phyloP scores from a whole-genome alignment of 2,888 invertebrate species.

The Nemoura dubitans region DNA sequence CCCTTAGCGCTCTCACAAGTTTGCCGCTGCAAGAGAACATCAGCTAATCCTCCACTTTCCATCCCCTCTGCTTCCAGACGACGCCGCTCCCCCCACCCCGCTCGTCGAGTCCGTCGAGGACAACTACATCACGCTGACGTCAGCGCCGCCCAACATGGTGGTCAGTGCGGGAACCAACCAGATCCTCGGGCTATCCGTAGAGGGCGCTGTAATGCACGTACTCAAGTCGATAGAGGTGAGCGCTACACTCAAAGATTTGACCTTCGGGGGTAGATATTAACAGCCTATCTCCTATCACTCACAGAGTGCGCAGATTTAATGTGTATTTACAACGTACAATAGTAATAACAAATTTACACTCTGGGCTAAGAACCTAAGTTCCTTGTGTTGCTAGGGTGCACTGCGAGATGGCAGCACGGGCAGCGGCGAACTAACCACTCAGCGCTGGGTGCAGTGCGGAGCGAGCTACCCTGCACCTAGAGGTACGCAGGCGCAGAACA shows the following conservation, averaged over 20 bases:
- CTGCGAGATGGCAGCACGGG: constrained; percentile 53
- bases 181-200: constrained; percentile 63
- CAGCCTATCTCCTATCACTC: no score
- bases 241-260: neutral
- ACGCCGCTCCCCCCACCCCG: constrained; percentile 57
- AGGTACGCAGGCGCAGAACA: constrained; percentile 17
- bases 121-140: constrained; percentile 63
- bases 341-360: no score
- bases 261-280: neutral
- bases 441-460: constrained; percentile 57
- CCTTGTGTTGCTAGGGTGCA: constrained; percentile 52
- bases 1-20: no score
- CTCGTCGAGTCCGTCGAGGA: constrained; percentile 60
- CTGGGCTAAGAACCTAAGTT: neutral
- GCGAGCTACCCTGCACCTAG: constrained; percentile 53
- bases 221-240: constrained; percentile 62
- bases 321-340: no score
- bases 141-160: constrained; percentile 61
- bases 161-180: constrained; percentile 57
- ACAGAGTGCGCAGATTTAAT: no score
- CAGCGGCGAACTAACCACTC: constrained; percentile 54
- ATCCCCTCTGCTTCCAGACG: constrained; percentile 53
- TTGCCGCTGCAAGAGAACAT: no score
- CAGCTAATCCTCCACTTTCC: no score
- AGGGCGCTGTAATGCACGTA: constrained; percentile 64